Base-by-base conservation (phyloP, 2,113 vertebrate genomes). In the Oryzias javanicus region DNA sequence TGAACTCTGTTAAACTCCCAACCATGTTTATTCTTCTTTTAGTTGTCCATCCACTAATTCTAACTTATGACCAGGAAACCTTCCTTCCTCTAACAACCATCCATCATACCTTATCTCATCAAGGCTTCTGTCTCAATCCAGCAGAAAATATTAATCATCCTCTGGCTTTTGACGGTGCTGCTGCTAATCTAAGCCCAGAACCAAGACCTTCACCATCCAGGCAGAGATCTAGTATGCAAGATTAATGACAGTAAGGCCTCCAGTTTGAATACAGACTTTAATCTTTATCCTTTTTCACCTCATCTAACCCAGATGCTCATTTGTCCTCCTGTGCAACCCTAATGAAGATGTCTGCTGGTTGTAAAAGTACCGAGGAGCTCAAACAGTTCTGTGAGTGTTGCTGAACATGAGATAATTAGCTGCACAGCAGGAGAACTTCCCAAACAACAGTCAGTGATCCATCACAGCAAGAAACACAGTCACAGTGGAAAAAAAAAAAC, bases 101-200 rank as follows among this genome's bases (percentile, higher is more conserved):
- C 58, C 41, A 67, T 70, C 42, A 62, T 27, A 55, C 47, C 46
- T 61, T 27, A 40, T 60, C 58, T 51, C 65, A 59, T 49, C 56
- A 44, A 57, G 41, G 42, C 62, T 54, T 61, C 59, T 61, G 46
- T 76, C 71, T 65, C 42, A 69, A 55, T 62, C 44, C 54, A 72
- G 7, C 20, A 45, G 67, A 63, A 65, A 60, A 25, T 47, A 80
- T 82, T 42, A 42, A 78, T 85, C 70, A 67, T 77, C 67, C 56
- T 56, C 24, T 5, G 29, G 50, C 54, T 59, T 77, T 67, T 63
- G 60, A 80, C 59, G 66, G 17, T 17, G 54, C 48, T 67, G 70
- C 59, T 62, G 70, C 84, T 88, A 79, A 85, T 79, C 79, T 72
- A 17, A 61, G 70, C 50, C 19, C 45, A 1, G 15, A 70, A 54